Evolutionary conservation across 2,797 vertebrate genomes (phyloP), one percentile per base, ranked within the genome.

Genomic region (Tapirus indicus): DNA sequence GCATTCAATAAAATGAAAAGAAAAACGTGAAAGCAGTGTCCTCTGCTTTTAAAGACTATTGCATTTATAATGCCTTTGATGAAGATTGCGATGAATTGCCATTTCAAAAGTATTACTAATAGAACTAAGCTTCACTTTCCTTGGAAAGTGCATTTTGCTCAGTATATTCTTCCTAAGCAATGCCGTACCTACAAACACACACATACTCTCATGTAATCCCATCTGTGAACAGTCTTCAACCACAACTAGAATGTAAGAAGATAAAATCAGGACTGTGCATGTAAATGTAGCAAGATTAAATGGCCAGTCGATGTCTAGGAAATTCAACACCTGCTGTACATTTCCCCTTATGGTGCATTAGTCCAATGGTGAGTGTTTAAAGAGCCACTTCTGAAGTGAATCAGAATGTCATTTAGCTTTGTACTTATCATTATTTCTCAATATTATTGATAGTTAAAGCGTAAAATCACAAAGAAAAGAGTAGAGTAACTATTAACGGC

Each of bases 391-490:
- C 58, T 38, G 87, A 32, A 83, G 62, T 96, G 29, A 95, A 89
- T 95, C 87, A 44, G n/a, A 79, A 74, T 74, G 44, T 54, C 90
- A 87, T 87, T 94, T 79, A 90, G 38, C 12, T 84, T 96, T 93
- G 75, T 64, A 69, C 23, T 96, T 95, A 60, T 78, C 62, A 79
- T 89, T 92, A 87, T 93, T 92, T 94, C 44, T 74, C 84, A 87
- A 83, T 94, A 92, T 89, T 92, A 89, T 52, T 96, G 79, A 90
- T 91, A 64, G 17, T 16, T 74, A 89, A 91, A 68, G 35, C 88
- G 21, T 88, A 78, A 95, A 93, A 82, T 82, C 89, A 88, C 68
- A 18, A 88, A 64, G n/a, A 79, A 71, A 93, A 56, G 1, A 56
- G 7, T 62, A 35, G 56, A 88, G 12, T 72, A 82, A 35, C 49